Conservation (phyloP, 2,888 invertebrate species). For the Lasioglossum morio region DNA sequence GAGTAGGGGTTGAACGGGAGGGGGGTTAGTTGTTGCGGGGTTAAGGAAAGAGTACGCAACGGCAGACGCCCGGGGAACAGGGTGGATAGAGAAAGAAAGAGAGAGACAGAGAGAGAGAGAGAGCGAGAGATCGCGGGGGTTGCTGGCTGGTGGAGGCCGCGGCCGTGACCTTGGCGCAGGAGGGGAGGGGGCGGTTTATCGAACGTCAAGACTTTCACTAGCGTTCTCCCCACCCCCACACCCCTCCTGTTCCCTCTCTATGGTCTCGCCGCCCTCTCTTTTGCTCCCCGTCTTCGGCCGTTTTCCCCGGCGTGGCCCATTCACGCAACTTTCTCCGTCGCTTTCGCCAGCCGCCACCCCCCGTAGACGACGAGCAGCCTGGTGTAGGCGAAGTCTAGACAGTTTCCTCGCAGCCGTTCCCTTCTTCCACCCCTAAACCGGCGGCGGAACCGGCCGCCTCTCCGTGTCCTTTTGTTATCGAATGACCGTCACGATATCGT, state of each 20-base stretch:
- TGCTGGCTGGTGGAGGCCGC: constrained; percentile 70
- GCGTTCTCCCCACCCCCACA: constrained; percentile 29
- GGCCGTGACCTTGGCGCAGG: constrained; percentile 82
- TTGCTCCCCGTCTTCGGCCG: constrained; percentile 30
- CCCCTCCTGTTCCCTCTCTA: constrained; percentile 25
- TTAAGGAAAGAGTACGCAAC: not conserved
- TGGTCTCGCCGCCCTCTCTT: constrained; percentile 11
- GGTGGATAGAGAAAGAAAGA: not conserved
- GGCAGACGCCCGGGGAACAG: not conserved
- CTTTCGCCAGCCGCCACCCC: constrained; percentile 50
- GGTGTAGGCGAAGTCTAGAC: constrained; percentile 75
- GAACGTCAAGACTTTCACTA: constrained; percentile 83
- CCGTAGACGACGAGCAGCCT: constrained; percentile 29
- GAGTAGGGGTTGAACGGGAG: constrained; percentile 27
- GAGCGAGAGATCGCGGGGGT: constrained; percentile 58
- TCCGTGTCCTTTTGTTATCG: constrained; percentile 35
- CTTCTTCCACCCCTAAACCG: constrained; percentile 43
- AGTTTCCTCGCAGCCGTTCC: constrained; percentile 79
- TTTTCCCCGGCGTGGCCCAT: constrained; percentile 69
- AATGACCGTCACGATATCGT: constrained; percentile 44
- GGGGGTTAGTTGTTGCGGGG: not conserved
- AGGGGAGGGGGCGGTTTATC: constrained; percentile 77
- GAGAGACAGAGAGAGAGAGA: constrained; percentile 25
- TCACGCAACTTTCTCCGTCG: constrained; percentile 74
- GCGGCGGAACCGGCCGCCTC: not conserved